Percentiles rank a stretch among this genome's conserved stretches.
Evolutionary conservation across 2,797 vertebrate genomes (phyloP).

Genomic region (Nannoperca australis): DNA sequence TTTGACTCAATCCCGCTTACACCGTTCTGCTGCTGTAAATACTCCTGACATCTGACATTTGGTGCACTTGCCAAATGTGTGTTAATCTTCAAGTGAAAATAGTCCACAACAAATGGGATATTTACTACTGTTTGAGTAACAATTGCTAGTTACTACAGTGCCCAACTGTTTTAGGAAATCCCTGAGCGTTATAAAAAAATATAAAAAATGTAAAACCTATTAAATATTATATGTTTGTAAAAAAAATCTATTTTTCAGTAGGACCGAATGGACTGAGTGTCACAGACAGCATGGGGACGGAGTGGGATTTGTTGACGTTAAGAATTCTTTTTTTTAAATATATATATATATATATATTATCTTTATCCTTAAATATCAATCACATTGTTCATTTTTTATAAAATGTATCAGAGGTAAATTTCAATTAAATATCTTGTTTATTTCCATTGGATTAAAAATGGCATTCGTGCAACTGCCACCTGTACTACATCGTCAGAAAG

Average conservation of each 20-base stretch:
- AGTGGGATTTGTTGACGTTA: not conserved
- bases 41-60: slow-evolving; percentile 5
- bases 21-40: not conserved
- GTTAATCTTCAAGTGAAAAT: slow-evolving; percentile 8
- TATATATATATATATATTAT: not conserved
- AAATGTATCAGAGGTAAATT: not conserved
- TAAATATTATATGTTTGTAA: not conserved
- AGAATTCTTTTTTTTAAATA: not conserved
- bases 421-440: not conserved
- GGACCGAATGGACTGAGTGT: too few species aligned
- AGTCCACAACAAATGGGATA: slow-evolving; percentile 6
- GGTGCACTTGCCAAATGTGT: not conserved
- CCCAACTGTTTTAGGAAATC: not conserved
- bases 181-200: too few species aligned
- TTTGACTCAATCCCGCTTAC: not conserved
- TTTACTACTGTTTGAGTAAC: slow-evolving; percentile 1
- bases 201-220: not conserved
- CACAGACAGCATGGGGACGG: not conserved
- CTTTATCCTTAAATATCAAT: not conserved
- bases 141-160: not conserved
- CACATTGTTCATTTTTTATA: not conserved
- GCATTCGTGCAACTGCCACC: not conserved
- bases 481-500: not conserved
- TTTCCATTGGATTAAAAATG: not conserved
- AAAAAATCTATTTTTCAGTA: too few species aligned